Evolutionary conservation across 2,797 vertebrate genomes (phyloP), one percentile per base, ranked within the genome.

Genomic region (Petrocephalus sullivani): DNA sequence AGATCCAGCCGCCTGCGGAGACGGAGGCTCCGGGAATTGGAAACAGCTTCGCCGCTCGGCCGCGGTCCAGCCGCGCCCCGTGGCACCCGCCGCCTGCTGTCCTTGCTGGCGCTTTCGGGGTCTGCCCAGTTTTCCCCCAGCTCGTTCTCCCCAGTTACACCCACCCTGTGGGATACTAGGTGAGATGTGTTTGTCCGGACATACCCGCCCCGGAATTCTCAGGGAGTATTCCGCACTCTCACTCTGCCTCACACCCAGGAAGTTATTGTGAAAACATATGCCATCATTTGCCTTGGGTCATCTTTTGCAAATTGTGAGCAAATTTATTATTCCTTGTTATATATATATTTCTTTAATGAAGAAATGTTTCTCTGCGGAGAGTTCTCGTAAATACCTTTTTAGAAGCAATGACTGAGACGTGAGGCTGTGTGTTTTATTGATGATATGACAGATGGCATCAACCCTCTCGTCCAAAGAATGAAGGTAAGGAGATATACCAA

Each of bases 371-470:
- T 83, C 81, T 83, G 46, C 9, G 41, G n/a, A 53, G 53, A 49
- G 19, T 83, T 0, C n/a, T 21, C 2, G 6, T 46, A n/a, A 81
- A 49, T 37, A 19, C 41, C 75, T 81, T 49, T 41, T 81, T 49
- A 49, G 19, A 60, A 4, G 5, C 58, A 60, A 1, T 60, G 58
- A 60, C 58, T 21, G 19, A 60, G n/a, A 46, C 9, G 37, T 7
- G 8, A 81, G 37, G 41, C 6, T 8, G 1, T 16, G 0, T 81
- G 37, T 49, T 81, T 81, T 46, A 81, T 81, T 81, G 75, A 81
- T 19, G 37, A 81, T 81, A 81, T 81, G 75, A 81, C 75, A 81
- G 75, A 46, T 81, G 41, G 75, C 46, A 81, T 49, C 71, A 78
- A 46, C 6, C 37, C 71, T 78, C 71, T 46, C 46, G 16, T 81